These are phyloP conservation scores for Cosmopolites sordidus DNA, from an alignment of 2,888 invertebrate genomes.

Conservation along the genomic window DNA sequence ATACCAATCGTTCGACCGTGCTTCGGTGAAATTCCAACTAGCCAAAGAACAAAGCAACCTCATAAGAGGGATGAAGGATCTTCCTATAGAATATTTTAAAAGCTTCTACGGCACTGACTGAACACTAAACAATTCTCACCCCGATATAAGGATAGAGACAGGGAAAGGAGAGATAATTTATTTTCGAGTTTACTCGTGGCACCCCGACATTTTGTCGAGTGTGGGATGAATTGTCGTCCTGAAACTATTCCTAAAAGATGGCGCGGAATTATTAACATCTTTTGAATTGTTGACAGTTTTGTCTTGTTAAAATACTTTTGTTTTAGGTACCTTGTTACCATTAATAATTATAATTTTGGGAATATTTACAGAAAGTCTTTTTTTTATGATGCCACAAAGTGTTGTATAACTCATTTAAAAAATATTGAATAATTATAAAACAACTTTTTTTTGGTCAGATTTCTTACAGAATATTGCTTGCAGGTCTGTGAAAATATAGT, in stretches of 20 bases:
- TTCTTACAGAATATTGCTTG: too few species aligned
- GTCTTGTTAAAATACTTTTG: too few species aligned
- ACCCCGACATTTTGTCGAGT: constrained; percentile 26
- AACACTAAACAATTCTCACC: constrained; percentile 27
- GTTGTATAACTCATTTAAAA: too few species aligned
- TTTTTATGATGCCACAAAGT: too few species aligned
- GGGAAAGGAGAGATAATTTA: constrained; percentile 26
- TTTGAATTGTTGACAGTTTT: neutral
- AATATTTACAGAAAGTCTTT: too few species aligned
- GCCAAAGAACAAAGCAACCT: neutral
- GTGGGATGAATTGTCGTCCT: constrained; percentile 26
- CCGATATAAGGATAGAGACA: constrained; percentile 13
- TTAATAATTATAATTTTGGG: too few species aligned
- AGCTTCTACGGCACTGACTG: constrained; percentile 22
- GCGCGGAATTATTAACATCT: constrained; percentile 21
- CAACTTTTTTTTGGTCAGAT: too few species aligned
- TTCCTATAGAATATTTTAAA: constrained; percentile 1
- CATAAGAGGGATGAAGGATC: neutral
- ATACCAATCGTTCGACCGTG: neutral
- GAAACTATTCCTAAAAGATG: constrained; percentile 22
- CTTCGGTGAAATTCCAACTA: neutral
- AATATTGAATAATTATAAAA: too few species aligned
- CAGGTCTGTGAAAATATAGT: too few species aligned
- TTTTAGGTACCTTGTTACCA: too few species aligned
- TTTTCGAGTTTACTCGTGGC: constrained; percentile 28